Base-by-base conservation (phyloP, 2,797 vertebrate genomes). In the Champsocephalus esox region DNA sequence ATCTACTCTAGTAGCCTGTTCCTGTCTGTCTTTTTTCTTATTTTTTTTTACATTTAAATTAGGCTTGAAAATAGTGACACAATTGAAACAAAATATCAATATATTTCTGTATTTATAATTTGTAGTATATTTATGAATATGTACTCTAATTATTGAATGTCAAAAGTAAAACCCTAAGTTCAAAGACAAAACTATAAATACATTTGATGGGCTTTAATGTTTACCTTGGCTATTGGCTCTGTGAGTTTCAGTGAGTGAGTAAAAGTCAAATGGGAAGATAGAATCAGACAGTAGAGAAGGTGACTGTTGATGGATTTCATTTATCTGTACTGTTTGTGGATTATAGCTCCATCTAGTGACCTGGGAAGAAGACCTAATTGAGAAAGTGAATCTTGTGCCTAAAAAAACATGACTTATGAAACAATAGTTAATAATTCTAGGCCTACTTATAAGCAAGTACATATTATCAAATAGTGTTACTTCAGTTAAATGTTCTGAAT, bases 271-370 rank as follows among this genome's bases (percentile, higher is more conserved):
- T 19, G 14, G 2, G 44, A 44, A 34, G 21, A 51, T 21, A 24
- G 60, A n/a, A 56, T 4, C 16, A 34, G 45, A 48, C 44, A 17
- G 43, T 16, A 38, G 19, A 28, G n/a, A 12, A 9, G 8, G 11
- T 12, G 16, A 63, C 17, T 41, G 17, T 38, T 38, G 34, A 9
- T 70, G 19, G 16, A 32, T 34, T 11, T 77, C 0, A 56, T 24
- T 38, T 38, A 28, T 69, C 13, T 45, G n/a, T 0, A 43, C 46
- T 24, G 16, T 48, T 77, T 54, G 3, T 73, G 21, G 67, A n/a
- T 58, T 60, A 80, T 63, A 81, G 73, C 77, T 0, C 79, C 77
- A 82, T 70, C 81, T 86, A 74, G 77, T 84, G 84, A 52, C 14
- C 2, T 28, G 17, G 80, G 11, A 32, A 41, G 12, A 41, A 28